Conservation (phyloP, 2,797 vertebrate species). For the Threskiornis aethiopicus region DNA sequence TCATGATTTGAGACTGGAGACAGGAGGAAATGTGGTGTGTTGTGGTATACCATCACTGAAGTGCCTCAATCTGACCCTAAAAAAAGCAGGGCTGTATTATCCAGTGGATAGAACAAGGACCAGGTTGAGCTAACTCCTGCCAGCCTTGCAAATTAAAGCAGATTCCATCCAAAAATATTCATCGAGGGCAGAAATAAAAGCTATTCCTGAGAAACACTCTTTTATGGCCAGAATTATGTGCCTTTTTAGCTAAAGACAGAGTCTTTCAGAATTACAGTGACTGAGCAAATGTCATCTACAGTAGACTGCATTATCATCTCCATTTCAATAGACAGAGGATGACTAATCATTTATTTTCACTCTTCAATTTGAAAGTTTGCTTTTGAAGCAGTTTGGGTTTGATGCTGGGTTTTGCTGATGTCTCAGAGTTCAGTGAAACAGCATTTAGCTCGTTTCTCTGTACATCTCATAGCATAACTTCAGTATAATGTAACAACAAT, state of each 20-base stretch:
- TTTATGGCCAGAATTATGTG: not conserved
- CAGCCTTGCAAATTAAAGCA: not conserved
- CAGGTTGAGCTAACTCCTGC: not conserved
- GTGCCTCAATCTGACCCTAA: not conserved
- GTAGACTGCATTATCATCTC: not conserved
- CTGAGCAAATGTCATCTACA: not conserved
- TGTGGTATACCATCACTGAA: not conserved
- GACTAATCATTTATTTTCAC: not conserved
- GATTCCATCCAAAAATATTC: not conserved
- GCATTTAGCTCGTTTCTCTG: not conserved
- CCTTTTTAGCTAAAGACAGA: not conserved
- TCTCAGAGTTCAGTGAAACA: not conserved
- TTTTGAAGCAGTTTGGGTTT: not conserved
- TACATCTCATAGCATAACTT: not conserved
- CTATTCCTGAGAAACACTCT: not conserved
- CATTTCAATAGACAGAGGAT: not conserved
- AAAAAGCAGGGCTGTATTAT: not conserved
- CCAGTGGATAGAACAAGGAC: not conserved
- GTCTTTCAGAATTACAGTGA: not conserved
- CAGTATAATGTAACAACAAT: not conserved
- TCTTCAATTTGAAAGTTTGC: not conserved
- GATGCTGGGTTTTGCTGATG: not conserved
- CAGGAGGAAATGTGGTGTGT: not conserved
- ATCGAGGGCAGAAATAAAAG: not conserved
- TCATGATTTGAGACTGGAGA: not conserved